Evolutionary conservation across 1,140 invertebrate species (phyloP), one percentile per base, ranked within the genome.

Genomic region (Pristionchus pacificus): DNA sequence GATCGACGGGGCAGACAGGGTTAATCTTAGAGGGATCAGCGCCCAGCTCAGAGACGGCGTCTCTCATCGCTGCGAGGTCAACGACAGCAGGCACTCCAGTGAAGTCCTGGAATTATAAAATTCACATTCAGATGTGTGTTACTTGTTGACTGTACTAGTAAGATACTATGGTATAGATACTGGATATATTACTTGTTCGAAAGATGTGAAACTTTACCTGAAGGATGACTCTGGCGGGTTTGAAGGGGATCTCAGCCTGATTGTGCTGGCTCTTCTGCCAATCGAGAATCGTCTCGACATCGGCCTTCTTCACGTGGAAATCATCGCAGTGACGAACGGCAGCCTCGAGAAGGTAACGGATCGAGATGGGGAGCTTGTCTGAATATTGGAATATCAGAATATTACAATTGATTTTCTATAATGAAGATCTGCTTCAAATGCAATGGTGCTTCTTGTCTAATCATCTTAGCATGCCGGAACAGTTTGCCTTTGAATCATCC

Each of bases 51-150:
- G 91, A 89, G 0, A 98, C 93, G 27, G 93, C 93, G 88, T 98
- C 94, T 79, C 95, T 87, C 95, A 98, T 98, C 3, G 93, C 93
- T 38, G 96, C 96, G 88, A 98, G 95, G 86, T 98, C 96, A 14
- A 98, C 95, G 13, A 98, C 93, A 10, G 93, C 94, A 24, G 96
- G 95, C 0, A 98, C 93, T n/a, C 95, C 95, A 61, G 93, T 97
- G 70, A 91, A 91, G 57, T 76, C n/a, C 67, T 79, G 82, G 80
- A 70, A 73, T 77, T 77, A 29, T 60, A 63, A 75, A 32, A 25
- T 28, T 57, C 76, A 70, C n/a, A n/a, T n/a, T n/a, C n/a, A n/a
- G n/a, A n/a, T n/a, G n/a, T n/a, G n/a, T n/a, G n/a, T n/a, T n/a
- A n/a, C n/a, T n/a, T n/a, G n/a, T n/a, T n/a, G n/a, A n/a, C n/a